Conservation (phyloP, 2,888 invertebrate species). For the Scotopteryx bipunctaria region DNA sequence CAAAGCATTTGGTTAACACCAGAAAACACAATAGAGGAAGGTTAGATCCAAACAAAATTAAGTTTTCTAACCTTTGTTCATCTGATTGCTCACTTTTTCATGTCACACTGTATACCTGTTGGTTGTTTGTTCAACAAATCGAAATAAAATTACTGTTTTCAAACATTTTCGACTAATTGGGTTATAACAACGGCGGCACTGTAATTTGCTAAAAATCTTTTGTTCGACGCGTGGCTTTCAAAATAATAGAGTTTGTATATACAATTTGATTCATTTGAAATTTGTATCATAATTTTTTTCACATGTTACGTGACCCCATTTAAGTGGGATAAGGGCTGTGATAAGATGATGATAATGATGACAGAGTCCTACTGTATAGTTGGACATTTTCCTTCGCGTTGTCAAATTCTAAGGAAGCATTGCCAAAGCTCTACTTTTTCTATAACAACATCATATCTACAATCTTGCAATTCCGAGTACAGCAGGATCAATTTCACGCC, state of each 20-base stretch:
- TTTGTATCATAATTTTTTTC: too few species aligned
- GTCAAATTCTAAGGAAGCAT: neutral
- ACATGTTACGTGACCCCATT: too few species aligned
- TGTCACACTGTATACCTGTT: conserved; percentile 52
- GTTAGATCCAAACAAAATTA: conserved; percentile 81
- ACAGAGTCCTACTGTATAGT: too few species aligned
- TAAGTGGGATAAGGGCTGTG: too few species aligned
- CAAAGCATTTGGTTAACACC: conserved; percentile 80
- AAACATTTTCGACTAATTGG: conserved; percentile 40
- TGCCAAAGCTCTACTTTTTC: neutral
- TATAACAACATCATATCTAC: neutral
- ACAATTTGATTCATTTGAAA: neutral
- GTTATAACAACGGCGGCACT: conserved; percentile 32
- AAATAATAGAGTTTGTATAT: neutral
- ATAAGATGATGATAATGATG: too few species aligned
- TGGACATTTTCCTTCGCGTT: too few species aligned
- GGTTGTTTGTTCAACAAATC: conserved; percentile 66
- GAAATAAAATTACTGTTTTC: conserved; percentile 56
- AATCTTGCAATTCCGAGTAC: conserved; percentile 46
- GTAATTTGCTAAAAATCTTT: conserved; percentile 45
- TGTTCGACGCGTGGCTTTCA: conserved; percentile 10
- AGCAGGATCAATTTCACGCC: conserved; percentile 71
- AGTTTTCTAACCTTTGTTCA: conserved; percentile 73
- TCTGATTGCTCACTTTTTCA: conserved; percentile 58
- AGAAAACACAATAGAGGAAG: conserved; percentile 72